Conservation (phyloP, 2,888 invertebrate genomes). For the Megaustenia siamemsis region DNA sequence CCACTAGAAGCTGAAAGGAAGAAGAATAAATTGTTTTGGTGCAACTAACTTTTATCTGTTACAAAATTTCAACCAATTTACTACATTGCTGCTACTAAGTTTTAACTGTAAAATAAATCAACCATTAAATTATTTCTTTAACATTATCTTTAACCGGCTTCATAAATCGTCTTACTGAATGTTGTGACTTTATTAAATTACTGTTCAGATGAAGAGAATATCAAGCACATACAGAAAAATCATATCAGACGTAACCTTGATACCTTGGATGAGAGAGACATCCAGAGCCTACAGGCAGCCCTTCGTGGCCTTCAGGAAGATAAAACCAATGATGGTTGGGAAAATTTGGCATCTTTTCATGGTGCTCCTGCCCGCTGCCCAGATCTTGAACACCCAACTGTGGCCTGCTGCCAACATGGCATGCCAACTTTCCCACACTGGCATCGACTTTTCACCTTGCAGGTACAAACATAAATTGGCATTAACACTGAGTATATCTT, state of each 20-base stretch:
- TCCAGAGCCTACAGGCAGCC: constrained; percentile 58
- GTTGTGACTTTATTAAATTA: background rate
- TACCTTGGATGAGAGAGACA: constrained; percentile 55
- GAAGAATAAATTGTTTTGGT: too few relatives aligned
- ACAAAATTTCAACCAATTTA: too few relatives aligned
- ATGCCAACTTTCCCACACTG: constrained; percentile 58
- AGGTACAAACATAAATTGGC: constrained; percentile 30
- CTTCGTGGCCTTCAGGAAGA: constrained; percentile 57
- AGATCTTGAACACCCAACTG: background rate
- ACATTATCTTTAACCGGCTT: too few relatives aligned
- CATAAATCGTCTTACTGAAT: background rate
- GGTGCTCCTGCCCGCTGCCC: constrained; percentile 54
- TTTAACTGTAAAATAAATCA: too few relatives aligned
- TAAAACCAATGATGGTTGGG: constrained; percentile 50
- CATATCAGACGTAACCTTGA: constrained; percentile 56
- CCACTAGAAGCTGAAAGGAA: too few relatives aligned
- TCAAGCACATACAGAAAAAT: constrained; percentile 40
- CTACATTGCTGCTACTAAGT: too few relatives aligned
- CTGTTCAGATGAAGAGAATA: background rate
- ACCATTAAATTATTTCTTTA: too few relatives aligned
- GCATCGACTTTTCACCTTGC: constrained; percentile 50
- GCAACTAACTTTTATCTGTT: too few relatives aligned
- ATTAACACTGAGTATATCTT: too few relatives aligned
- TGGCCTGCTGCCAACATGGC: constrained; percentile 55
- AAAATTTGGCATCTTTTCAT: constrained; percentile 48